Evolutionary conservation across 2,113 vertebrate genomes (phyloP).

Genomic region (Rutilus rutilus): DNA sequence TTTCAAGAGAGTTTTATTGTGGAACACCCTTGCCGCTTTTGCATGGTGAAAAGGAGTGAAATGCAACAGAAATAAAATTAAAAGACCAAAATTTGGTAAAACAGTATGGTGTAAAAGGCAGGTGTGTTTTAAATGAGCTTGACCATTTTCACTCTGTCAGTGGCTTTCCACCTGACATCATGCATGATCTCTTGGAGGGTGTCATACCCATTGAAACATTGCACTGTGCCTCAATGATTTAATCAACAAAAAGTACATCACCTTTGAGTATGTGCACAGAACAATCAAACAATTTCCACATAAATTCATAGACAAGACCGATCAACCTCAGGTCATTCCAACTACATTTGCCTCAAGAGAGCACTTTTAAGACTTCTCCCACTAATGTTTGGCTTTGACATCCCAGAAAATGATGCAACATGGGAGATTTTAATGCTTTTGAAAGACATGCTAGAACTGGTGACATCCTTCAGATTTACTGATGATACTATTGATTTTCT

Average conservation of each 20-base stretch:
- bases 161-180: not conserved
- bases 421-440: slow-evolving; percentile 30
- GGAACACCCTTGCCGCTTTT: not conserved
- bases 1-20: not conserved
- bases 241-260: not conserved
- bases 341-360: slow-evolving; percentile 4
- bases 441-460: slow-evolving; percentile 36
- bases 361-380: slow-evolving; percentile 19
- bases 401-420: slow-evolving; percentile 27
- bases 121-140: slow-evolving; percentile 1
- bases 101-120: not conserved
- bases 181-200: not conserved
- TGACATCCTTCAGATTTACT: slow-evolving; percentile 16
- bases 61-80: not conserved
- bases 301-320: not conserved
- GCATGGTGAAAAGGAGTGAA: not conserved
- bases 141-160: not conserved
- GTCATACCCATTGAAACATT: slow-evolving; percentile 17
- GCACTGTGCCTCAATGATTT: slow-evolving; percentile 2
- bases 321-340: slow-evolving; percentile 17
- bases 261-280: not conserved
- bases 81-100: not conserved
- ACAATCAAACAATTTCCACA: slow-evolving; percentile 5
- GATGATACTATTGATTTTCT: slow-evolving; percentile 32
- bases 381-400: slow-evolving; percentile 28